Base-by-base conservation (phyloP, 2,888 invertebrate species). In the Lapara coniferarum region DNA sequence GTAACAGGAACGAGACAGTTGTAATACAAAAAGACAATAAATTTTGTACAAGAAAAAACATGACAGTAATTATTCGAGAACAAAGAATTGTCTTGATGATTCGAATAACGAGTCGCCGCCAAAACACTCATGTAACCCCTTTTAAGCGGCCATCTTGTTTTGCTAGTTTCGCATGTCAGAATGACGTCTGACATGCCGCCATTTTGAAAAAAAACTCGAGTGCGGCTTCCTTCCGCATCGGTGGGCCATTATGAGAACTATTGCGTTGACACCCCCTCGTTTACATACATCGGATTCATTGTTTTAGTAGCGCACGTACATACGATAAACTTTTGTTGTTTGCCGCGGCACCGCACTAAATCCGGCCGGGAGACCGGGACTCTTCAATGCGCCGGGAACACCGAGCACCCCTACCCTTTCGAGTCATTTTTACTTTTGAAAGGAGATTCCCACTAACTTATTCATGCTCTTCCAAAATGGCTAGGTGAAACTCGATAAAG, bases 171-270 rank as follows among this genome's bases (percentile, higher is more conserved):
- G 80, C 84, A 83, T 87, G 86, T 89, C 88, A 90, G 81, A 84
- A 78, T 91, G 88, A 91, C 86, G 84, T 89, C 81, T 92, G 90
- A 89, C 88, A 92, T 82, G 89, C 88, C 81, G 93, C 93, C 93
- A 93, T 93, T 91, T 93, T 93, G 90, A 89, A 93, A 93, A 63
- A 90, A 92, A 91, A 86, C 88, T 91, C 84, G 84, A 92, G 90
- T 88, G 87, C 87, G 92, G 93, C 92, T 93, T 93, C 92, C 90
- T 93, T 93, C 90, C 92, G 89, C 90, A 83, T 88, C 91, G 89
- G 88, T 88, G 86, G 87, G 89, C 88, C 85, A 88, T 87, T 87
- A 90, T 89, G 89, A 92, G 92, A 91, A 92, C 90, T 91, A 91
- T 88, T 85, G 88, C 78, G 89, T 88, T 87, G 85, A 90, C 92